A percentile compares a stretch with the other conserved stretches of the same genome.
phyloP scores from a whole-genome alignment of 2,797 vertebrate species.

The Neosalanx taihuensis region DNA sequence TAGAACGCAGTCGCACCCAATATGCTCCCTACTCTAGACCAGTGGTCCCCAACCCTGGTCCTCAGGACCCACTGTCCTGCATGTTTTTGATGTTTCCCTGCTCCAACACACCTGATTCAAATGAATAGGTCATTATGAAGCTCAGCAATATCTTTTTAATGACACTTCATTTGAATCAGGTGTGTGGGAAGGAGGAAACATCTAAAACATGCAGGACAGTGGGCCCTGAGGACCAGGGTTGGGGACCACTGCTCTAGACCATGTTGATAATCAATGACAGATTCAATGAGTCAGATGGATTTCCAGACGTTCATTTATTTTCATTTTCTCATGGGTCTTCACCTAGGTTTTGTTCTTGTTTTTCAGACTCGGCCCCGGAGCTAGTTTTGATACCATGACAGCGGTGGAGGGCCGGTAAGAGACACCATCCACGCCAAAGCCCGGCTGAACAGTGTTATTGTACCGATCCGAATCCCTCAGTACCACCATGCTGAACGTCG shows the following conservation, averaged over 20 bases:
- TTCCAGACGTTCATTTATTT: constrained; percentile 14
- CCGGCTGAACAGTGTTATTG: constrained; percentile 65
- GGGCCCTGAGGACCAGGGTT: no score
- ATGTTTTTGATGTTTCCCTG: no score
- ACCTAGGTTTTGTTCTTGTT: constrained; percentile 41
- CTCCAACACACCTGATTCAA: no score
- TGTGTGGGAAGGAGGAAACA: no score
- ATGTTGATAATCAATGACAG: constrained; percentile 7
- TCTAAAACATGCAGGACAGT: no score
- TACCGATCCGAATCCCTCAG: constrained; percentile 51
- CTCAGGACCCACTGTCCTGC: no score
- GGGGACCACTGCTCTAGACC: neutral
- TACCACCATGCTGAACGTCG: constrained; percentile 48
- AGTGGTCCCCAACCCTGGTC: no score
- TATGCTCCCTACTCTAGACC: neutral
- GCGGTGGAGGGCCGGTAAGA: constrained; percentile 74
- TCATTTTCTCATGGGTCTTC: neutral
- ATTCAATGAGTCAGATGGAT: constrained; percentile 3
- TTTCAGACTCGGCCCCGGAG: constrained; percentile 70
- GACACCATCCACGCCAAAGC: constrained; percentile 34
- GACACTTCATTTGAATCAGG: no score
- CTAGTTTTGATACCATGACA: constrained; percentile 75
- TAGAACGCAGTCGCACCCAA: constrained; percentile 10
- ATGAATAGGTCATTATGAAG: no score
- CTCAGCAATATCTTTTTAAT: no score